Base-by-base conservation (phyloP, 92 coral and sea anemone species). In the Metridium senile region DNA sequence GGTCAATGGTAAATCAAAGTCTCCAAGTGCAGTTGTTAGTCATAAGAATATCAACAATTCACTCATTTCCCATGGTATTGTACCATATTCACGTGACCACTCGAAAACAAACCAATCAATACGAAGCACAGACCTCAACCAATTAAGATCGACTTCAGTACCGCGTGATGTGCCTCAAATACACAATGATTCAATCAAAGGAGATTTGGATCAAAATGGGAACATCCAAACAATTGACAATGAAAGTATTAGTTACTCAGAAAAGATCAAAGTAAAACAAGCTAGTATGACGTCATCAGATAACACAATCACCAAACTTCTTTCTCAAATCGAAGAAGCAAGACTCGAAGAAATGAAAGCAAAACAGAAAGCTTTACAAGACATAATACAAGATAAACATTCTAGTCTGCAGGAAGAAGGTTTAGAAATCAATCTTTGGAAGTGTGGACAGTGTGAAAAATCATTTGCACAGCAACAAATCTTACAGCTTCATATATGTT, bases 361-460 rank as follows among this genome's bases (percentile, higher is more conserved):
- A 28, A 62, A 27, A 26, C 70, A 75, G 26, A 18, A 20, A 72
- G 25, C 51, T 18, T n/a, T 30, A 33, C 11, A 56, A 56, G 49
- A 72, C 7, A 7, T 23, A 9, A 59, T 52, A 30, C 2, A 57
- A 21, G 66, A 52, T 27, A 31, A 28, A 18, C 2, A 29, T 63
- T 27, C 69, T 10, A 29, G 46, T 35, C 63, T 30, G n/a, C n/a
- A n/a, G 9, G 78, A 73, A 29, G 10, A 73, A 2, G 78, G 11
- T 17, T 58, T 73, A n/a, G 93, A 85, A 33, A 85, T 85, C 10
- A 79, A 84, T 16, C 69, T 84, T 11, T 89, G 89, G 93, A 85
- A 84, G 26, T 93, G 98, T 34, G 98, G 98, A 49, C 98, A 93
- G 64, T 93, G 98, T 78, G 89, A 77, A 19, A 84, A 81, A 54